phyloP scores from a whole-genome alignment of 2,113 vertebrate genomes.

The Colaptes auratus region DNA sequence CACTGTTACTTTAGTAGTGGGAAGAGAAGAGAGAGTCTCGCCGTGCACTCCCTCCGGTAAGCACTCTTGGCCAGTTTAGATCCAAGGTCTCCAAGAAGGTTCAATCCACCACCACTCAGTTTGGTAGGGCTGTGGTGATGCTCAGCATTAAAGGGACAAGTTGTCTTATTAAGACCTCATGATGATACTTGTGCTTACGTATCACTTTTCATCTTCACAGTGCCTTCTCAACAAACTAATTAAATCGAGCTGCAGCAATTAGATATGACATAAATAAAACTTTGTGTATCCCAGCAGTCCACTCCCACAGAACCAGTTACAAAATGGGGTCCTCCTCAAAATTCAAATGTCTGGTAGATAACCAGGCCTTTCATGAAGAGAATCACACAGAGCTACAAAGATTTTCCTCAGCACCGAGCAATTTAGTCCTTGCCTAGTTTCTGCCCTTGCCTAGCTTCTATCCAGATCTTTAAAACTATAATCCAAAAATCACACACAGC shows the following conservation, averaged over 20 bases:
- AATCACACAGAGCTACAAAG: not conserved
- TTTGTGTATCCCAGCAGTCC: not conserved
- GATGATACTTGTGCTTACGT: constrained; percentile 32
- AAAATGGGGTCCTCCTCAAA: constrained; percentile 46
- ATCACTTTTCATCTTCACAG: constrained; percentile 39
- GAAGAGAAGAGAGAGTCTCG: not conserved
- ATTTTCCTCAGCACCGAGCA: not conserved
- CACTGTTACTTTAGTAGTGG: not conserved
- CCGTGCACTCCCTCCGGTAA: rapidly evolving
- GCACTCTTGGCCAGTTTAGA: not conserved
- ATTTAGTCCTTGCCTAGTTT: not conserved
- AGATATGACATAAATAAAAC: constrained; percentile 40
- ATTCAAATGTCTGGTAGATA: constrained; percentile 4
- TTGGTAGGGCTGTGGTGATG: not conserved
- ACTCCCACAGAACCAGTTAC: constrained; percentile 38
- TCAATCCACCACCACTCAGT: not conserved
- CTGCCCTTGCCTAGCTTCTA: not conserved
- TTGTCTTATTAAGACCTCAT: constrained; percentile 24
- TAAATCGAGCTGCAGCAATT: constrained; percentile 48
- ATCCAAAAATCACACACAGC: constrained; percentile 1
- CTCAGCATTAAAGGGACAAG: constrained; percentile 13
- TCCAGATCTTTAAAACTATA: not conserved
- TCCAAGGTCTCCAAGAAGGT: not conserved
- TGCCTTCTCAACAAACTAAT: constrained; percentile 38
- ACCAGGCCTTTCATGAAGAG: not conserved